phyloP scores from a whole-genome alignment of 2,888 invertebrate species.

The Rhagium mordax region DNA sequence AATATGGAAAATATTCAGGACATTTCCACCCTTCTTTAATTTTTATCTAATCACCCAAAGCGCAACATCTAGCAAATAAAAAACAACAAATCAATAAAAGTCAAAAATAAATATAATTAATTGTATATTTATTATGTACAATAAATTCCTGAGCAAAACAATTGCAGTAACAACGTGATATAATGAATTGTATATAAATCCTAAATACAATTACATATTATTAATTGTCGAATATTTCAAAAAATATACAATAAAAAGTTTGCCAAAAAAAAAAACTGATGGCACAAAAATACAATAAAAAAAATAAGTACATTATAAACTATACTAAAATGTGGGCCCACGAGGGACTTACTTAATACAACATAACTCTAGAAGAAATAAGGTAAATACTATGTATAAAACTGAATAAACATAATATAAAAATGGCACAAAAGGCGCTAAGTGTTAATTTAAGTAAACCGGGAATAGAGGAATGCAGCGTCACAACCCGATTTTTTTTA shows the following conservation, averaged over 20 bases:
- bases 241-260: slow-evolving; percentile 48
- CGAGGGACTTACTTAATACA: slow-evolving; percentile 30
- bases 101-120: slow-evolving; percentile 34
- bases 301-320: slow-evolving; percentile 49
- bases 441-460: slow-evolving; percentile 43
- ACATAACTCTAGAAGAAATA: slow-evolving; percentile 37
- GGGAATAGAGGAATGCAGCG: slow-evolving; percentile 53
- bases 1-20: no score
- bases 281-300: slow-evolving; percentile 56
- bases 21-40: no score
- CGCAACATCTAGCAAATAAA: neutral
- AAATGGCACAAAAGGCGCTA: slow-evolving; percentile 52
- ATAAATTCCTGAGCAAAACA: slow-evolving; percentile 68
- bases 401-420: slow-evolving; percentile 40
- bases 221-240: slow-evolving; percentile 47
- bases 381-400: slow-evolving; percentile 33
- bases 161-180: slow-evolving; percentile 59
- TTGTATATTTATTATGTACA: slow-evolving; percentile 58
- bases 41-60: no score
- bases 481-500: slow-evolving; percentile 51
- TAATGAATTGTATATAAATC: slow-evolving; percentile 56
- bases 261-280: slow-evolving; percentile 51
- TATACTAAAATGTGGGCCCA: slow-evolving; percentile 38
- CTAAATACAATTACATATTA: slow-evolving; percentile 49
- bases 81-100: slow-evolving; percentile 1